Evolutionary conservation across 2,797 vertebrate species (phyloP).

Genomic region (Gallinago solitaria): DNA sequence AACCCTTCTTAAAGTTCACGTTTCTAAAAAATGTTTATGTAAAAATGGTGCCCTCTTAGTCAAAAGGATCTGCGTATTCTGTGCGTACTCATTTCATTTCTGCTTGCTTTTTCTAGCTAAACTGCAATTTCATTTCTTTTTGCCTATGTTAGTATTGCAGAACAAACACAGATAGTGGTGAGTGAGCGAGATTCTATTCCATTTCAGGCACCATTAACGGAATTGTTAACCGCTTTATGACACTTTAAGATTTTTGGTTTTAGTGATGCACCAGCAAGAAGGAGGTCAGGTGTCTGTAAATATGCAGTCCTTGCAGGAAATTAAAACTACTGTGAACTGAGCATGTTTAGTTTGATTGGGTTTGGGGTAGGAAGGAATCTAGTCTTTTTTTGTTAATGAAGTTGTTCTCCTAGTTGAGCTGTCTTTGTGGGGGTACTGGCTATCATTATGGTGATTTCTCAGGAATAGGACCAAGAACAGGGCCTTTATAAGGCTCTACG

Average conservation of each 20-base stretch:
- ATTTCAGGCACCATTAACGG: neutral
- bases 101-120: neutral
- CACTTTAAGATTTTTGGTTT: conserved; percentile 41
- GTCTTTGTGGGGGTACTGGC: neutral
- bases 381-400: neutral
- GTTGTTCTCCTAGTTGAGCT: neutral
- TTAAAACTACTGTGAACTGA: neutral
- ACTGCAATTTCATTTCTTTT: neutral
- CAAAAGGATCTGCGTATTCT: neutral
- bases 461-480: neutral
- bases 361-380: neutral
- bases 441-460: neutral
- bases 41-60: neutral
- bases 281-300: conserved; percentile 14
- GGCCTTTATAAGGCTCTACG: neutral
- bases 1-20: neutral
- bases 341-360: neutral
- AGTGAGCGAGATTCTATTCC: neutral
- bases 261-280: conserved; percentile 7
- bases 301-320: conserved; percentile 19
- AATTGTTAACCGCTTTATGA: conserved; percentile 32
- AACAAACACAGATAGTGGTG: conserved; percentile 14
- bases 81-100: neutral
- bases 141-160: neutral
- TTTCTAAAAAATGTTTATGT: neutral